A percentile compares a stretch with the other conserved stretches of the same genome.
Evolutionary conservation across 2,113 vertebrate genomes (phyloP).

Genomic region (Carettochelys insculpta): DNA sequence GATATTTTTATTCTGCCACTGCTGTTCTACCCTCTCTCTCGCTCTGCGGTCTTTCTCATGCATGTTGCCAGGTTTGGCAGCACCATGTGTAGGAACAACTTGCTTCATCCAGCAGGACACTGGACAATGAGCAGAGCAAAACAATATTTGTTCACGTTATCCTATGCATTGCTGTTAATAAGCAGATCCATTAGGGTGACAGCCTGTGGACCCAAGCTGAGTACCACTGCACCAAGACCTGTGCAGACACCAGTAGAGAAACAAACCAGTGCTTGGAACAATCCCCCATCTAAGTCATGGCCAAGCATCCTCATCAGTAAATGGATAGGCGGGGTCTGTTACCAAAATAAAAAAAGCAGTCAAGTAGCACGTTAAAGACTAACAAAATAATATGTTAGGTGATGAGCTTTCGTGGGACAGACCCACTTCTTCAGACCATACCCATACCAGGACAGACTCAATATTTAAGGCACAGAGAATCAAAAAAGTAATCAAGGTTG

Average conservation of each 20-base stretch:
- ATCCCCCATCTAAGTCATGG: background rate
- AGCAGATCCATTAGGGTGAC: background rate
- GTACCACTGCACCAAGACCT: accelerated
- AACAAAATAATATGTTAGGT: too few relatives aligned
- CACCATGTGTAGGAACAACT: accelerated
- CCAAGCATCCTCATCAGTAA: background rate
- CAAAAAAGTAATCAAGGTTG: too few relatives aligned
- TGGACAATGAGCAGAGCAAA: background rate
- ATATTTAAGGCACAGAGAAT: too few relatives aligned
- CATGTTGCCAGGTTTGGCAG: background rate
- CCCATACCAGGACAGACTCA: too few relatives aligned
- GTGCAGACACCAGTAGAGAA: background rate
- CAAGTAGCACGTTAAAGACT: too few relatives aligned
- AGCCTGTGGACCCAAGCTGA: accelerated
- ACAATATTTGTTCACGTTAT: background rate
- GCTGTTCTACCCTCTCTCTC: background rate
- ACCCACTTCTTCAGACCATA: too few relatives aligned
- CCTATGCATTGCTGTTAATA: background rate
- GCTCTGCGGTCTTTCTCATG: background rate
- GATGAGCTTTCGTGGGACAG: too few relatives aligned
- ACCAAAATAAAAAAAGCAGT: too few relatives aligned
- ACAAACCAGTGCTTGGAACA: background rate
- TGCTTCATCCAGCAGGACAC: accelerated
- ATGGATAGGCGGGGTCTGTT: background rate
- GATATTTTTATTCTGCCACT: accelerated